Conservation (phyloP, 53 echinoderm and acorn worm species). For the Luidia sarsii region DNA sequence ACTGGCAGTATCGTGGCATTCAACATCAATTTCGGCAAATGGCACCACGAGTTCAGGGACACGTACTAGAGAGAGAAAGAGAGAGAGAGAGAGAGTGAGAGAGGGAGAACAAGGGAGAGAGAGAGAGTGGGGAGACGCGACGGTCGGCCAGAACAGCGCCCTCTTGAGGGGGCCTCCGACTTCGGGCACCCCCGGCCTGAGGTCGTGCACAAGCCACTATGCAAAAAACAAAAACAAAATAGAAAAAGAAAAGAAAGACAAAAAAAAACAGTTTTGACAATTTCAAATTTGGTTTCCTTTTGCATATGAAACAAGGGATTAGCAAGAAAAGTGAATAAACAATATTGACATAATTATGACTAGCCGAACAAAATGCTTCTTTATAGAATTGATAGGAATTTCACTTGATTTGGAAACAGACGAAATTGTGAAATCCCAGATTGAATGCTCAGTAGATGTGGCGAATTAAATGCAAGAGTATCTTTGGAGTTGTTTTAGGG, state of each 20-base stretch:
- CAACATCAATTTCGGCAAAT: constrained; percentile 97
- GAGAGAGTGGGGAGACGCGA: background rate
- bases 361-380: too few species aligned
- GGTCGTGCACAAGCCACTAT: constrained; percentile 32
- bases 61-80: constrained; percentile 75
- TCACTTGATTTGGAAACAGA: too few species aligned
- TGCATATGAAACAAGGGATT: background rate
- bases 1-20: constrained; percentile 99
- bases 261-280: background rate
- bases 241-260: background rate
- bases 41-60: constrained; percentile 99
- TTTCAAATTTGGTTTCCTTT: too few species aligned
- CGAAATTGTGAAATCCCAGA: too few species aligned
- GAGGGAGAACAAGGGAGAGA: background rate
- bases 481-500: too few species aligned
- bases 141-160: constrained; percentile 17
- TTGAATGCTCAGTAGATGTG: too few species aligned
- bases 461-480: too few species aligned
- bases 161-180: constrained; percentile 14
- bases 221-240: constrained; percentile 8
- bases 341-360: too few species aligned
- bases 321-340: background rate
- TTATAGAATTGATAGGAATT: too few species aligned
- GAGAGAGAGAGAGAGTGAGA: too few species aligned
- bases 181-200: constrained; percentile 8